A percentile compares a stretch with the other conserved stretches of the same genome.
Conservation (phyloP, 2,888 invertebrate species). For the Agonopterix alstromeriana region DNA sequence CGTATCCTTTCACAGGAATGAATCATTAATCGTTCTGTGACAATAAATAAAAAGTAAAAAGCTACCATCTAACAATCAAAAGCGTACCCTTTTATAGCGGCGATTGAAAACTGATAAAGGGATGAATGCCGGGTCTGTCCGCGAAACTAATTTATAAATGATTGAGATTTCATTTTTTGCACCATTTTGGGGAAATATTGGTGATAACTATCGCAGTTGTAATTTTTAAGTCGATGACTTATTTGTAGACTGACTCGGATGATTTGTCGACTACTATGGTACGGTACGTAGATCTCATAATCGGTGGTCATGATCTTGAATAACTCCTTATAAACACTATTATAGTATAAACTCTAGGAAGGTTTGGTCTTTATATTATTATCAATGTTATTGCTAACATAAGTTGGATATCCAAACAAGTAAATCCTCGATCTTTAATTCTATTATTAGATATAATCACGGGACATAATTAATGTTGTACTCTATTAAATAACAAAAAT, state of each 20-base stretch:
- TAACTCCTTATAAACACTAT: too few relatives aligned
- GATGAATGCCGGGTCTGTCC: slow-evolving; percentile 68
- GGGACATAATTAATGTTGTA: too few relatives aligned
- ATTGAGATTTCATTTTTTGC: slow-evolving; percentile 70
- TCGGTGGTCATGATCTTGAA: too few relatives aligned
- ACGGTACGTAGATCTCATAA: too few relatives aligned
- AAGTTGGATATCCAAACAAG: too few relatives aligned
- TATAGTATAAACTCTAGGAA: too few relatives aligned
- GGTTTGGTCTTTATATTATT: too few relatives aligned
- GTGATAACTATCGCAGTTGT: slow-evolving; percentile 4
- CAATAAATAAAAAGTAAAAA: slow-evolving; percentile 46
- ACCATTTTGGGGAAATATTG: slow-evolving; percentile 23
- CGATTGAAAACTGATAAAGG: slow-evolving; percentile 71
- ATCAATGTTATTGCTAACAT: too few relatives aligned
- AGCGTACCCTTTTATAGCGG: slow-evolving; percentile 68
- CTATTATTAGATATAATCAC: too few relatives aligned
- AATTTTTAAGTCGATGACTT: not conserved
- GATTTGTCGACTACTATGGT: too few relatives aligned
- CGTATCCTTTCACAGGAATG: slow-evolving; percentile 26
- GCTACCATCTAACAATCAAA: slow-evolving; percentile 48
- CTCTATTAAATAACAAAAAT: not conserved
- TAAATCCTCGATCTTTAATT: too few relatives aligned
- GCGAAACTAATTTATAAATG: slow-evolving; percentile 74
- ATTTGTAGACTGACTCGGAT: not conserved
- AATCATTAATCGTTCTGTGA: slow-evolving; percentile 46